These are phyloP conservation scores for Geopemphigus sp. DNA, from an alignment of 1,140 invertebrate species.

Conservation along the genomic window DNA sequence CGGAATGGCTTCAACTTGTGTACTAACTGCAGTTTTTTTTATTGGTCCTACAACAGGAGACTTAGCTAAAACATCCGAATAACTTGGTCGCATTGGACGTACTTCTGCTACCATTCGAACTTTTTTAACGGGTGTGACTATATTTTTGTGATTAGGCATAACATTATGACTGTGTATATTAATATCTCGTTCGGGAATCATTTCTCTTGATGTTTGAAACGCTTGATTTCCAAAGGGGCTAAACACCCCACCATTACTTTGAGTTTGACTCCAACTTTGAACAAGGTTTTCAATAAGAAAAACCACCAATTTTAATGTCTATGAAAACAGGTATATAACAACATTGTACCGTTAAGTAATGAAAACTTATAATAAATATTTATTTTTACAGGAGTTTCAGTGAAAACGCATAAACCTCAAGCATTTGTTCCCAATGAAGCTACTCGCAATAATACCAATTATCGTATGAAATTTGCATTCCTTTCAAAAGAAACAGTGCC, in stretches of 20 bases:
- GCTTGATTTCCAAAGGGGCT: conserved; percentile 66
- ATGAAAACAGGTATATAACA: conserved; percentile 69
- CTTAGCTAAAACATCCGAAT: conserved; percentile 78
- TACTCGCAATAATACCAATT: conserved; percentile 65
- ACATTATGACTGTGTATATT: conserved; percentile 52
- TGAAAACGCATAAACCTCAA: conserved; percentile 71
- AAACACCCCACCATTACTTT: conserved; percentile 70
- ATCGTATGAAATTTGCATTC: conserved; percentile 81
- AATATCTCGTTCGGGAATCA: conserved; percentile 42
- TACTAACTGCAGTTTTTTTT: conserved; percentile 38
- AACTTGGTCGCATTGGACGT: conserved; percentile 78
- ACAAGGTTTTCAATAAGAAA: conserved; percentile 72
- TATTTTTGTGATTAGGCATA: conserved; percentile 56
- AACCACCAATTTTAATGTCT: conserved; percentile 77
- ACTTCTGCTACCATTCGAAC: conserved; percentile 77
- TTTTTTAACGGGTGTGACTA: conserved; percentile 61
- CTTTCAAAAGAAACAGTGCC: conserved; percentile 77
- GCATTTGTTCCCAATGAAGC: conserved; percentile 61
- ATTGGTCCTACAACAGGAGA: conserved; percentile 55
- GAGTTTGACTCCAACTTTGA: conserved; percentile 77
- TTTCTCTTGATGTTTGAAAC: conserved; percentile 51
- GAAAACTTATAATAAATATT: neutral
- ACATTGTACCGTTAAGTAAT: neutral
- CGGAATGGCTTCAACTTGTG: conserved; percentile 53
- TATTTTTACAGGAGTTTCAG: conserved; percentile 61